Evolutionary conservation across 2,888 invertebrate genomes (phyloP).

Genomic region (Eumerus sabulonum): DNA sequence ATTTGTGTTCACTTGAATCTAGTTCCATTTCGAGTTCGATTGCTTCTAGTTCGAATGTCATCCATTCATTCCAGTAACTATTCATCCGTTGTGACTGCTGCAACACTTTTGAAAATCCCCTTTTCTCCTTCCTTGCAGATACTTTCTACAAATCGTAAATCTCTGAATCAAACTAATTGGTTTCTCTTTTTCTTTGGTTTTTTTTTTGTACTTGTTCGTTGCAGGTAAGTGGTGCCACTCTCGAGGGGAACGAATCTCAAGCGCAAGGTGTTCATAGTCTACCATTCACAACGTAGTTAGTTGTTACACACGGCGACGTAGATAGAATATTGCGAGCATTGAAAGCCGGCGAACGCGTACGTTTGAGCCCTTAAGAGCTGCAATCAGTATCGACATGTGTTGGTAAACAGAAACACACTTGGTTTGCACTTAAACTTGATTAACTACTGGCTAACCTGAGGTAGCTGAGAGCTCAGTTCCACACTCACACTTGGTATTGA

Average conservation of each 20-base stretch:
- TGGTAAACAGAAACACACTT: conserved; percentile 52
- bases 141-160: conserved; percentile 6
- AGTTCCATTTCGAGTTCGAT: conserved; percentile 14
- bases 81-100: no score
- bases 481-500: conserved; percentile 23
- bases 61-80: conserved; percentile 12
- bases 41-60: conserved; percentile 38
- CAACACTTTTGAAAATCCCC: no score
- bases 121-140: not conserved
- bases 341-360: no score
- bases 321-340: no score
- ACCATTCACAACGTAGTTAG: no score
- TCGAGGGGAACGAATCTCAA: not conserved
- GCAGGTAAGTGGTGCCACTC: conserved; percentile 49
- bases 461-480: conserved; percentile 40
- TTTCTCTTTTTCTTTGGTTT: not conserved
- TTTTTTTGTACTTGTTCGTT: conserved; percentile 28
- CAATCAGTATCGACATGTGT: conserved; percentile 38
- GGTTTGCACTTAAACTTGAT: conserved; percentile 58
- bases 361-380: conserved; percentile 15
- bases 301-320: no score
- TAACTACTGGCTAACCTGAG: conserved; percentile 43
- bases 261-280: not conserved
- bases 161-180: conserved; percentile 29
- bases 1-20: conserved; percentile 33